Conservation (phyloP, 2,888 invertebrate genomes). For the Cancer borealis region DNA sequence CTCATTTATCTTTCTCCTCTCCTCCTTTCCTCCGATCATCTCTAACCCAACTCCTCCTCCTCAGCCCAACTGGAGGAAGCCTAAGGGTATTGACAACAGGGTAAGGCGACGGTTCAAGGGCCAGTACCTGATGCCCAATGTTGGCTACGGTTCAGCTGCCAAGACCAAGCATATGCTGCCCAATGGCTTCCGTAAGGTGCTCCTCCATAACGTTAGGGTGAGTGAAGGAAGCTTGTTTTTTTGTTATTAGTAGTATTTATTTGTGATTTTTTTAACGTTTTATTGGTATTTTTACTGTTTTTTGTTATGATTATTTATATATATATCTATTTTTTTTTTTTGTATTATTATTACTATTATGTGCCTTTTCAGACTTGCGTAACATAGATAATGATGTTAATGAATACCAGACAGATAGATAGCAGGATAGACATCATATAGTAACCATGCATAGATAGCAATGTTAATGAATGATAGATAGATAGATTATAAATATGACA, state of each 20-base stretch:
- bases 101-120: constrained; percentile 99
- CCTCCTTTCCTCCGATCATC: neutral
- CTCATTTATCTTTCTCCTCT: neutral
- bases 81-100: constrained; percentile 99
- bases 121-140: constrained; percentile 98
- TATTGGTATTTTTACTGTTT: no score
- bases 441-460: neutral
- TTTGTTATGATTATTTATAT: no score
- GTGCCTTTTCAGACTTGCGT: no score
- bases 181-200: constrained; percentile 97
- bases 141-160: constrained; percentile 98
- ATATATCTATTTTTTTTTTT: no score
- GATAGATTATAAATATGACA: neutral
- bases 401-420: no score
- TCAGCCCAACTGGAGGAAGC: constrained; percentile 98
- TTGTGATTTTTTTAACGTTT: no score
- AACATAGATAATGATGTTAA: no score
- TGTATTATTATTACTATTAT: no score
- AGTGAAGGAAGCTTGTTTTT: constrained; percentile 77
- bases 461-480: neutral
- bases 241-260: neutral
- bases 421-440: no score
- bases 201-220: constrained; percentile 92
- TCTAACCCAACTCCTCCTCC: constrained; percentile 73
- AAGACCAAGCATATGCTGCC: constrained; percentile 98